Percentiles rank a stretch among this genome's conserved stretches.
Conservation (phyloP, 2,797 vertebrate genomes). For the Trachops cirrhosus region DNA sequence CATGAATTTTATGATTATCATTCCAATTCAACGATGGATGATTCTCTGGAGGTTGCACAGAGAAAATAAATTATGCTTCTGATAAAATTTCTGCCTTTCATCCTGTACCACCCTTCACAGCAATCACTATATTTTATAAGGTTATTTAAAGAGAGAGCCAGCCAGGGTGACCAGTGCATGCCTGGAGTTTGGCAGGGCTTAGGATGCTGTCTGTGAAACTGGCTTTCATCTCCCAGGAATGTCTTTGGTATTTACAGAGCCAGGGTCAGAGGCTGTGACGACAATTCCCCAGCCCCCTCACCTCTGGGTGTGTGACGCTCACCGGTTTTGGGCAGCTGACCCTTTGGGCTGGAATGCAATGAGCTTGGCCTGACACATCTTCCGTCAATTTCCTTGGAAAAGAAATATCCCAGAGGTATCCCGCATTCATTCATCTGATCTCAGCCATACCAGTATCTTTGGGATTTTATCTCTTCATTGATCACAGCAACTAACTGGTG, state of each 20-base stretch:
- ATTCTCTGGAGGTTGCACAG: neutral
- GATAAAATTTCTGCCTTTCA: neutral
- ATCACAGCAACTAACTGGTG: neutral
- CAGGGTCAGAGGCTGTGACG: neutral
- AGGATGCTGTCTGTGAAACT: neutral
- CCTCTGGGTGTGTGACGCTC: neutral
- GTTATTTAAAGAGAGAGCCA: neutral
- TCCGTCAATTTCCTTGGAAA: slow-evolving; percentile 46
- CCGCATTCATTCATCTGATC: slow-evolving; percentile 2
- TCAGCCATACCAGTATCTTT: neutral
- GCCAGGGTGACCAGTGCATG: neutral
- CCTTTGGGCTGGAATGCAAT: slow-evolving; percentile 18
- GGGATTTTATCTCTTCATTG: slow-evolving; percentile 23
- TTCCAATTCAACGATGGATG: neutral
- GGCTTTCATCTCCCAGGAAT: slow-evolving; percentile 46
- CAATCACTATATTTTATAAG: neutral
- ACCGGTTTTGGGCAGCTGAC: neutral
- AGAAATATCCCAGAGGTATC: slow-evolving; percentile 22
- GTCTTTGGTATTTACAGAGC: slow-evolving; percentile 12
- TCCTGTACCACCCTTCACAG: neutral
- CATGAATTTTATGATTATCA: neutral
- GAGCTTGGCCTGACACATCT: neutral
- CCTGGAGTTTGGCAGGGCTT: neutral
- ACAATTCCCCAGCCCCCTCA: neutral
- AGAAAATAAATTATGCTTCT: neutral